These are phyloP conservation scores for Indicator indicator DNA, from an alignment of 2,113 vertebrate species.

Conservation along the genomic window DNA sequence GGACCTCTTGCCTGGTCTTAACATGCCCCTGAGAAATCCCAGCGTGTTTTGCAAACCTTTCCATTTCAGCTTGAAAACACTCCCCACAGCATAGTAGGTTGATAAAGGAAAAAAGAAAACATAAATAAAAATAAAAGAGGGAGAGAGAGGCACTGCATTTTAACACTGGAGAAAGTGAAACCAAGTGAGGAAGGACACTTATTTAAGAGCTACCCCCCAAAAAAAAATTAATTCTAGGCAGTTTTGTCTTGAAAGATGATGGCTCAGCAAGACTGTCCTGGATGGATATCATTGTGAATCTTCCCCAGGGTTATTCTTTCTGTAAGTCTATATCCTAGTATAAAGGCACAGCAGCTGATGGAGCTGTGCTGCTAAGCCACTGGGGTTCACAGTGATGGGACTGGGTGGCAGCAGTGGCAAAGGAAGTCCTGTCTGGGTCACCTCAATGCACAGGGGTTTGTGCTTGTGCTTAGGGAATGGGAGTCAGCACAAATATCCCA, in stretches of 20 bases:
- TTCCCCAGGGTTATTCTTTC: neutral
- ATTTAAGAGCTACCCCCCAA: neutral
- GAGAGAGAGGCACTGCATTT: neutral
- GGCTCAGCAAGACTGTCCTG: neutral
- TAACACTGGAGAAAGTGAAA: neutral
- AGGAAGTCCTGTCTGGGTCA: neutral
- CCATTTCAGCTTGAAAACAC: conserved; percentile 3
- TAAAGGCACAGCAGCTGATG: neutral
- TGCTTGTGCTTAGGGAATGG: neutral
- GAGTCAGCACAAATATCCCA: neutral
- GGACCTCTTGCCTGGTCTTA: neutral
- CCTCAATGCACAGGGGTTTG: neutral
- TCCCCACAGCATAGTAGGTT: neutral
- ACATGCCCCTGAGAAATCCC: neutral
- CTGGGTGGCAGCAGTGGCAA: neutral
- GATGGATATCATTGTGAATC: neutral
- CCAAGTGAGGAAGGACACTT: neutral
- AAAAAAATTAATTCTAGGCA: neutral
- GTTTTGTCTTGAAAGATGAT: neutral
- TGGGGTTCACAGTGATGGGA: neutral
- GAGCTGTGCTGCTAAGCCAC: neutral
- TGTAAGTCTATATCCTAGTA: neutral
- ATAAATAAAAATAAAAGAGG: too few species aligned
- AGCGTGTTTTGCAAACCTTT: neutral
- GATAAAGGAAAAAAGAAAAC: too few species aligned